Base-by-base conservation (phyloP, 2,113 vertebrate species). In the Lepus timidus region DNA sequence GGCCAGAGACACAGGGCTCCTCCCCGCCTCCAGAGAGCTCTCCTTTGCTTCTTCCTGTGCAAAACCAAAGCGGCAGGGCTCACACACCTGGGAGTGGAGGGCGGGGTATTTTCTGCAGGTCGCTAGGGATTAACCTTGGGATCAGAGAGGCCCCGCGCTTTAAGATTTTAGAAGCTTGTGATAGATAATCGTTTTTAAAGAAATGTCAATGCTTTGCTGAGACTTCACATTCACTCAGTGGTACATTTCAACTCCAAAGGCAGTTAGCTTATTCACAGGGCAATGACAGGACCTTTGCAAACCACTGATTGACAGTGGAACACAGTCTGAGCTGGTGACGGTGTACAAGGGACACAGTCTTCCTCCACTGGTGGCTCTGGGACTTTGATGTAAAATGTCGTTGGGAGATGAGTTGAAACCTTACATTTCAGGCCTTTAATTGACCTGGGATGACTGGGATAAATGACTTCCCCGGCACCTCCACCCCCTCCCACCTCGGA, bases 281-380 rank as follows among this genome's bases (percentile, higher is more conserved):
- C 33, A 91, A 95, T 94, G 65, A 82, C 2, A 94, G 61, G n/a
- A 88, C 36, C 61, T 92, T 70, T 76, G 65, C 74, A 93, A 96
- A 74, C 65, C 31, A 62, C 85, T 70, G 80, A 71, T 58, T 74
- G 20, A 36, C 52, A 71, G 22, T 13, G 70, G 52, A 70, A 22
- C 25, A 14, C 0, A 55, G 81, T 20, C 88, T 51, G 29, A 71
- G 58, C 6, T 79, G 71, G 51, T 39, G 55, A 29, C 14, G 16
- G 76, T 67, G 2, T 65, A 8, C 16, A 39, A 94, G 51, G 39
- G 31, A 17, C 31, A 3, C 23, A 5, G 4, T 33, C 19, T 16
- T 49, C 67, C 68, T 74, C 22, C 65, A 62, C 0, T 16, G 29
- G n/a, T 44, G 75, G 11, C 76, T 67, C 80, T 70, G 71, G 85